phyloP scores from a whole-genome alignment of 2,888 invertebrate genomes.

The Dicycla oo region DNA sequence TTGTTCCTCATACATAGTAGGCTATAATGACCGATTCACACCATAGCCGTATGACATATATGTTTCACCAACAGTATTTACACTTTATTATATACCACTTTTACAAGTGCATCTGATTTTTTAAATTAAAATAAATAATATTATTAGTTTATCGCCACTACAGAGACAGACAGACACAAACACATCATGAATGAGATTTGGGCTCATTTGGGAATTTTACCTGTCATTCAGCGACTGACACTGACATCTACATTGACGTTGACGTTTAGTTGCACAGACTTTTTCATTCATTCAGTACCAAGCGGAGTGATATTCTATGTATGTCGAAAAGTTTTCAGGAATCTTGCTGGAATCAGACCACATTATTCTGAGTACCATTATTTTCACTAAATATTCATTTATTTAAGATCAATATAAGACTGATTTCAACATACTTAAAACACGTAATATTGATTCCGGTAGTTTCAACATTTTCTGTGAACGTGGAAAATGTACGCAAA shows the following conservation, averaged over 20 bases:
- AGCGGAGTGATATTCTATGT: slow-evolving; percentile 17
- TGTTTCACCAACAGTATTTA: neutral
- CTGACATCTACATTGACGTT: slow-evolving; percentile 12
- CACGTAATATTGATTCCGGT: neutral
- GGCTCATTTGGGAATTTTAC: no score
- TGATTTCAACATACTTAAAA: neutral
- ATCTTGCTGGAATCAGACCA: neutral
- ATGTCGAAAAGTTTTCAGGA: neutral
- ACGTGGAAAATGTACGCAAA: neutral
- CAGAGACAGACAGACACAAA: neutral
- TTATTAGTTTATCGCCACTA: neutral
- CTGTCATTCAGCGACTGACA: neutral
- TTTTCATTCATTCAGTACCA: slow-evolving; percentile 4
- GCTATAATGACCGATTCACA: slow-evolving; percentile 16
- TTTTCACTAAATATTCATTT: neutral
- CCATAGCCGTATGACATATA: neutral
- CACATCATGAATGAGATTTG: neutral
- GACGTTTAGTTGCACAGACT: slow-evolving; percentile 23
- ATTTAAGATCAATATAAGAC: neutral
- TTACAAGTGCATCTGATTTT: neutral
- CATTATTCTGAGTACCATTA: neutral
- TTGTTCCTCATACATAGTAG: slow-evolving; percentile 1
- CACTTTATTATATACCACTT: neutral
- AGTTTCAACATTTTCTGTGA: neutral
- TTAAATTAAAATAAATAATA: slow-evolving; percentile 3